phyloP scores from a whole-genome alignment of 2,797 vertebrate genomes.

The Cossypha niveicapilla region DNA sequence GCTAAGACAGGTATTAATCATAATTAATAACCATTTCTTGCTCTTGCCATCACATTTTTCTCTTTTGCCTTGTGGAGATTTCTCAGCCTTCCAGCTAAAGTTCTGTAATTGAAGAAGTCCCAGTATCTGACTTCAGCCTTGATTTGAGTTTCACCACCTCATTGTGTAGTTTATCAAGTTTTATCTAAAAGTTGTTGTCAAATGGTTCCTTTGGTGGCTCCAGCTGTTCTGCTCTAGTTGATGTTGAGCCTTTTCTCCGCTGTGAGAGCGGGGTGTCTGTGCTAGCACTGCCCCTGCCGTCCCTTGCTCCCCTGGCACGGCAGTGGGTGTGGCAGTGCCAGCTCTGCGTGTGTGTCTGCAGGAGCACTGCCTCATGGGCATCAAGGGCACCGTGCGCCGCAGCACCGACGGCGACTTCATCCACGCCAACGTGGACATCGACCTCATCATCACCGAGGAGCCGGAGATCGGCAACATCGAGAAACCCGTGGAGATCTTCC shows the following conservation, averaged over 20 bases:
- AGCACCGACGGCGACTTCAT: conserved; percentile 97
- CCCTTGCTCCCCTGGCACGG: not conserved
- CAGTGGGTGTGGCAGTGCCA: not conserved
- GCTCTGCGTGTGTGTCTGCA: conserved; percentile 23
- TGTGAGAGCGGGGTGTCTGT: not conserved
- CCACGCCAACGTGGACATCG: conserved; percentile 97
- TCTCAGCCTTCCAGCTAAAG: not conserved
- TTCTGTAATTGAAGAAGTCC: not conserved
- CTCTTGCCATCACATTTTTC: not conserved
- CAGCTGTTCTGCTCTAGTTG: not conserved
- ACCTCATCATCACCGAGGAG: conserved; percentile 96
- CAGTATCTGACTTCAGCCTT: not conserved
- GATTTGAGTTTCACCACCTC: not conserved
- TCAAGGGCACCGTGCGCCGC: conserved; percentile 93
- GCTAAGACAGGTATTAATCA: not conserved
- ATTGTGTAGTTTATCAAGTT: not conserved
- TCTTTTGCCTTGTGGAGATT: not conserved
- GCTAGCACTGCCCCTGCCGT: not conserved
- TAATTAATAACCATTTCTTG: not conserved
- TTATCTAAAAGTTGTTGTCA: not conserved
- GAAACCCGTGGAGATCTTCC: conserved; percentile 97
- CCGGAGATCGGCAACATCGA: conserved; percentile 97
- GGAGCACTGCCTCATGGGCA: conserved; percentile 99
- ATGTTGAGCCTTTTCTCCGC: not conserved
- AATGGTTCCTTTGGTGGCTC: not conserved